Percentiles rank a stretch among this genome's conserved stretches.
Conservation (phyloP, 2,113 vertebrate genomes). For the Lophura nycthemera region DNA sequence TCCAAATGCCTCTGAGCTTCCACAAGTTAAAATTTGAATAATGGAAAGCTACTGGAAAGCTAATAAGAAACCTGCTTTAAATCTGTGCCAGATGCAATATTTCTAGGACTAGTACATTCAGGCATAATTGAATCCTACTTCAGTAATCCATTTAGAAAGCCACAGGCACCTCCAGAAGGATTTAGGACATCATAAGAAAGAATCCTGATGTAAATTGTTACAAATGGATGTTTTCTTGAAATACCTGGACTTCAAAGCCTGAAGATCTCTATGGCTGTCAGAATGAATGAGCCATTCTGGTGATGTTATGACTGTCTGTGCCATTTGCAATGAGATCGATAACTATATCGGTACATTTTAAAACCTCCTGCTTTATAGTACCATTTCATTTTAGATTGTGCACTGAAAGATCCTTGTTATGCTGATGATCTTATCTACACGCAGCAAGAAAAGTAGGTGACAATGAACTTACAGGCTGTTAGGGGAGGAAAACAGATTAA, state of each 20-base stretch:
- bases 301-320: not conserved
- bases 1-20: not conserved
- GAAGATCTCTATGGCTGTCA: not conserved
- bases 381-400: not conserved
- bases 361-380: accelerated
- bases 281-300: not conserved
- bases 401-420: not conserved
- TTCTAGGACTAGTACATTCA: not conserved
- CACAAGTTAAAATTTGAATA: accelerated
- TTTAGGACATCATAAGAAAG: not conserved
- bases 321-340: not conserved
- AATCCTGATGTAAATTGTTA: not conserved
- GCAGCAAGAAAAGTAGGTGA: not conserved
- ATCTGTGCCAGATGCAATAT: not conserved
- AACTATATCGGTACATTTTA: not conserved
- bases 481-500: not conserved
- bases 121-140: not conserved
- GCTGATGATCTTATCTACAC: not conserved
- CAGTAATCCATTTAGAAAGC: not conserved
- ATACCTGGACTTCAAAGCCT: not conserved
- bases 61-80: not conserved
- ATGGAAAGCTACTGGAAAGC: not conserved
- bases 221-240: not conserved
- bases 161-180: not conserved
- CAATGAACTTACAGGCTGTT: not conserved